Percentiles rank a stretch among this genome's conserved stretches.
These are phyloP conservation scores for Ceyx cyanopectus DNA, from an alignment of 2,113 vertebrate genomes.

Conservation along the genomic window DNA sequence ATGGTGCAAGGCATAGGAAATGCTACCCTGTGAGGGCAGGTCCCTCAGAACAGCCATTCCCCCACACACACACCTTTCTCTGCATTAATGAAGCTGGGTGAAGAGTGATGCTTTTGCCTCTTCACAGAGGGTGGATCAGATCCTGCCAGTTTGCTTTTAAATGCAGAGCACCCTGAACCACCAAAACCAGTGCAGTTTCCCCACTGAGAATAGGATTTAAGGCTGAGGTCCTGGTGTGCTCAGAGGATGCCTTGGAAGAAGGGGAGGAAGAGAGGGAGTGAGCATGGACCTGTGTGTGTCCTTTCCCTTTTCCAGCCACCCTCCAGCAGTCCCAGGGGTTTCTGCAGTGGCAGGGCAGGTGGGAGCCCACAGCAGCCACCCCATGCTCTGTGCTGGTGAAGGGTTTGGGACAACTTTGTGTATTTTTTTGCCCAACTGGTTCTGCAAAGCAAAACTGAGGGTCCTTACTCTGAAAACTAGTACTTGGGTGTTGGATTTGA, in stretches of 20 bases:
- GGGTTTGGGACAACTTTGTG: not conserved
- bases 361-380: not conserved
- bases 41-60: not conserved
- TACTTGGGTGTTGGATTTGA: not conserved
- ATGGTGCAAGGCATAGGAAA: not conserved
- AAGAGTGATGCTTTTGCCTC: not conserved
- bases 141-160: not conserved
- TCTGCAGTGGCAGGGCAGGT: not conserved
- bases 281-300: rapidly evolving
- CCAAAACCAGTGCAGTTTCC: not conserved
- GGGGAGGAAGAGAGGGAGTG: not conserved
- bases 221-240: rapidly evolving
- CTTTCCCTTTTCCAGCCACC: not conserved
- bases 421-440: not conserved
- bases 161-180: not conserved
- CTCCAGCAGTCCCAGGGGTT: not conserved
- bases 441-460: not conserved
- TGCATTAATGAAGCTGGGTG: not conserved
- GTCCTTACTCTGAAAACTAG: not conserved
- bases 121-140: not conserved
- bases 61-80: not conserved
- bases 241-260: not conserved
- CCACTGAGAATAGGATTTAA: not conserved
- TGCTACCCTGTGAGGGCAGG: not conserved
- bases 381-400: not conserved